These are phyloP conservation scores for Noctua janthe DNA, from an alignment of 2,888 invertebrate species.

Conservation along the genomic window DNA sequence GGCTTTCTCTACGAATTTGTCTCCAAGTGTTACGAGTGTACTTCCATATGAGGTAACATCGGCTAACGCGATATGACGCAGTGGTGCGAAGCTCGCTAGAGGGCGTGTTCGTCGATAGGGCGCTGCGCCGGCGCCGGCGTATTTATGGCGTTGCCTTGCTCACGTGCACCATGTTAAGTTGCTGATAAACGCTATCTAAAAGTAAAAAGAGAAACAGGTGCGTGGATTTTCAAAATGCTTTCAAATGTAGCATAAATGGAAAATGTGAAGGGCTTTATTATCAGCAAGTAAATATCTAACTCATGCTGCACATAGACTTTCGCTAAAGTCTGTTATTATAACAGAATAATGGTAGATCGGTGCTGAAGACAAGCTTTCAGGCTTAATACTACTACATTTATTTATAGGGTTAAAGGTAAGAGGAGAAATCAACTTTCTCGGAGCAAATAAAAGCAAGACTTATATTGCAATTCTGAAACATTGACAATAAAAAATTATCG, in stretches of 20 bases:
- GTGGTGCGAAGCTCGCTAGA: slow-evolving; percentile 63
- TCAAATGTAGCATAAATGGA: slow-evolving; percentile 46
- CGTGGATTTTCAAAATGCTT: slow-evolving; percentile 54
- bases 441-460: slow-evolving; percentile 69
- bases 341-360: slow-evolving; percentile 43
- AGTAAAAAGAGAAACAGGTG: slow-evolving; percentile 70
- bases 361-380: slow-evolving; percentile 53
- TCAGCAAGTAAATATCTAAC: slow-evolving; percentile 28
- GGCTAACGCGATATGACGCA: slow-evolving; percentile 60
- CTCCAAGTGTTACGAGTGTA: slow-evolving; percentile 57
- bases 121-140: slow-evolving; percentile 69
- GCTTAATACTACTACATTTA: slow-evolving; percentile 42
- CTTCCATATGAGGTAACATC: slow-evolving; percentile 68
- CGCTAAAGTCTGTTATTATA: slow-evolving; percentile 48
- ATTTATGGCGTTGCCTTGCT: slow-evolving; percentile 75
- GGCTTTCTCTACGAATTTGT: slow-evolving; percentile 64
- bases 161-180: slow-evolving; percentile 75
- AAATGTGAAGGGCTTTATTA: slow-evolving; percentile 19
- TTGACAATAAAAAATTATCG: slow-evolving; percentile 76
- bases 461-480: slow-evolving; percentile 67
- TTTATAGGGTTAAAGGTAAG: slow-evolving; percentile 63
- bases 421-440: slow-evolving; percentile 68
- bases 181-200: slow-evolving; percentile 76
- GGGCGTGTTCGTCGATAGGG: slow-evolving; percentile 73
- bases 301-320: slow-evolving; percentile 48